Conservation (phyloP, 2,797 vertebrate genomes). For the Dermochelys coriacea region DNA sequence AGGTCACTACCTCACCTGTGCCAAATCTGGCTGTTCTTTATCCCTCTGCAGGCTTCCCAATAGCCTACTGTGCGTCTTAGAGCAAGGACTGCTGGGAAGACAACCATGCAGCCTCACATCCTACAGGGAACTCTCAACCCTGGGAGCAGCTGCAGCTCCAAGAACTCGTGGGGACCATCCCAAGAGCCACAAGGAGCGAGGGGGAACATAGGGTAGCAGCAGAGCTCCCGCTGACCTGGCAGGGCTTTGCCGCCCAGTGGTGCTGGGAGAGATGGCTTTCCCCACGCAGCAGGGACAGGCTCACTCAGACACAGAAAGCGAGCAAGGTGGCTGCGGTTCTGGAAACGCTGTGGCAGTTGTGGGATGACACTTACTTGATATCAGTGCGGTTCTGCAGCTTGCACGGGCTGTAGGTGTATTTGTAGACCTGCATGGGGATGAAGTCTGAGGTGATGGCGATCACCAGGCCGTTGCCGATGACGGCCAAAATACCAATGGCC, state of each 20-base stretch:
- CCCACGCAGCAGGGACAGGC: background rate
- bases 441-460: conserved; percentile 95
- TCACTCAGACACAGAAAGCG: background rate
- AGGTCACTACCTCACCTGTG: background rate
- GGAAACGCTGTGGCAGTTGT: background rate
- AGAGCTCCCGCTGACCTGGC: background rate
- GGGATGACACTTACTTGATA: conserved; percentile 82
- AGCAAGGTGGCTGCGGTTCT: background rate
- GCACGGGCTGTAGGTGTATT: conserved; percentile 90
- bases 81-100: background rate
- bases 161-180: background rate
- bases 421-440: conserved; percentile 92
- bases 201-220: background rate
- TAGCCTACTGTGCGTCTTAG: background rate
- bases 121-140: background rate
- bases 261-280: background rate
- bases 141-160: background rate
- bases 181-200: accelerated
- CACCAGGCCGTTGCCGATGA: conserved; percentile 94
- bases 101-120: background rate
- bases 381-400: conserved; percentile 25
- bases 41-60: background rate
- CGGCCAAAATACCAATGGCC: conserved; percentile 91
- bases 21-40: background rate
- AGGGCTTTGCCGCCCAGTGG: background rate